Evolutionary conservation across 2,797 vertebrate species (phyloP).

Genomic region (Argya squamiceps): DNA sequence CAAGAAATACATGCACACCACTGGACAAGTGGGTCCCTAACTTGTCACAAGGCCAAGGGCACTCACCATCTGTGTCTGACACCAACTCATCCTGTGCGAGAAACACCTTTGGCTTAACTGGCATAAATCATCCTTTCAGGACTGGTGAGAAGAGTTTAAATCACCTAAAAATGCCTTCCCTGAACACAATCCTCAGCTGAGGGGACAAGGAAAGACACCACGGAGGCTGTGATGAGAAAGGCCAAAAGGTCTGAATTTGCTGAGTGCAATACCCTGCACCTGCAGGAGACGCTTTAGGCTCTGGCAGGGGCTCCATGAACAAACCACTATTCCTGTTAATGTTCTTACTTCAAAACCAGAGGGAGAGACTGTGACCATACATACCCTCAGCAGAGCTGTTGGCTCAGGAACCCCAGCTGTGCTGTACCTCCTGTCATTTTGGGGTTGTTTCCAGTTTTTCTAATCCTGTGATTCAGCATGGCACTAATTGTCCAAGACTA

Average conservation of each 20-base stretch:
- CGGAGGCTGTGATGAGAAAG: not conserved
- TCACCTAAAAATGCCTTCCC: not conserved
- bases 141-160: not conserved
- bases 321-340: not conserved
- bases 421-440: not conserved
- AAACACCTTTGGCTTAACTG: not conserved
- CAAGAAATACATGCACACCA: rapidly evolving
- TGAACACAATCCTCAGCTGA: not conserved
- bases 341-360: not conserved
- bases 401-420: not conserved
- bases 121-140: not conserved
- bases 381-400: not conserved
- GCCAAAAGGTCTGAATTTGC: not conserved
- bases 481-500: not conserved
- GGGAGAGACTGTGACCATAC: not conserved
- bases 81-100: not conserved
- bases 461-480: not conserved
- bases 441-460: not conserved
- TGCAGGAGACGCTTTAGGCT: not conserved
- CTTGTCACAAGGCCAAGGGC: not conserved
- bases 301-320: not conserved
- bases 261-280: not conserved
- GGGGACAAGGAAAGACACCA: not conserved
- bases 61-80: not conserved
- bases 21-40: rapidly evolving